A percentile compares a stretch with the other conserved stretches of the same genome.
These are phyloP conservation scores for Nothocercus nigrocapillus DNA, from an alignment of 2,113 vertebrate genomes.

Conservation along the genomic window DNA sequence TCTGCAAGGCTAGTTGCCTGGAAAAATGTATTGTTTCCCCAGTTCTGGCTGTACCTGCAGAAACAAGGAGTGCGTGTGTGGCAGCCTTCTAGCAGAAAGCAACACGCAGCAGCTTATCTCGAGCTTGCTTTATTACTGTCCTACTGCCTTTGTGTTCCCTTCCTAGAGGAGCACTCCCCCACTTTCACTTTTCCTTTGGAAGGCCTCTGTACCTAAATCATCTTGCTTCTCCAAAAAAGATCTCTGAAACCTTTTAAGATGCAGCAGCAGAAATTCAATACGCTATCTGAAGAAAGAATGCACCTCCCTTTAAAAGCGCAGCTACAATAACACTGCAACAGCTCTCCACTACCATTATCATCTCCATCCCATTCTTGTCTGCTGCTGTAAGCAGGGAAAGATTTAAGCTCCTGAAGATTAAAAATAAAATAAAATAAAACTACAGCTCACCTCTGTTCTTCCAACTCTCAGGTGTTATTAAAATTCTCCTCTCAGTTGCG, in stretches of 20 bases:
- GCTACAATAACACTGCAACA: neutral
- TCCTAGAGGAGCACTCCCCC: neutral
- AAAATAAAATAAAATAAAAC: neutral
- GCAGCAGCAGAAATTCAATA: neutral
- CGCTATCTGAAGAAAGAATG: neutral
- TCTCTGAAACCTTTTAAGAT: neutral
- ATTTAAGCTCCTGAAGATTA: neutral
- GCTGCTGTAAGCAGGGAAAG: neutral
- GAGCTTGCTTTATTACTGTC: neutral
- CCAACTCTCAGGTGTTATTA: neutral
- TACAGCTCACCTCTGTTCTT: neutral
- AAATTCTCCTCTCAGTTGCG: neutral
- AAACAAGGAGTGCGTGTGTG: neutral
- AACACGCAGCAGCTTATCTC: neutral
- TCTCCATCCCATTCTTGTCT: neutral
- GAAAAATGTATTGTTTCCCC: neutral
- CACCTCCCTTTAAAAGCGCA: neutral
- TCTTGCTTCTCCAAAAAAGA: neutral
- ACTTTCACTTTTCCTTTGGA: conserved; percentile 16
- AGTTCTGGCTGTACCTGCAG: neutral
- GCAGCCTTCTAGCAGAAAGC: neutral
- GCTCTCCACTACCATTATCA: neutral
- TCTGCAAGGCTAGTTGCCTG: neutral
- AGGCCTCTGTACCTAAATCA: neutral
- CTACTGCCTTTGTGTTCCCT: neutral